Base-by-base conservation (phyloP, 2,888 invertebrate genomes). In the Orthosia cruda region DNA sequence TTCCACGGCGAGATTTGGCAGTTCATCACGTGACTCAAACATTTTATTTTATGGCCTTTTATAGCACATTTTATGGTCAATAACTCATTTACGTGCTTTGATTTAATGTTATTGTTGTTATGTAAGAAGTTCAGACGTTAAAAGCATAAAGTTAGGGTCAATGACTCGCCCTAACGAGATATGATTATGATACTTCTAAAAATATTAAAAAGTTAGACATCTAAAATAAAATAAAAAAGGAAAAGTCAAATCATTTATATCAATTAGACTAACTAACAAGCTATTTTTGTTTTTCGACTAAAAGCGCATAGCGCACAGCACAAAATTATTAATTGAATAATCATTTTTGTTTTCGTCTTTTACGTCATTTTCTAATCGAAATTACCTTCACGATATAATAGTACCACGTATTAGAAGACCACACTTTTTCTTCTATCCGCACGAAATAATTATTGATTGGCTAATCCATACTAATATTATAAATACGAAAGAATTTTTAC, bases 91-190 rank as follows among this genome's bases (percentile, higher is more conserved):
- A 74, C 81, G 81, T 81, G 81, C 15, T 65, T 54, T 65, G 70
- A 71, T 84, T 81, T 74, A 74, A 80, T 80, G 4, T 70, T 70
- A 54, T 71, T 64, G 50, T 67, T 64, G 67, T 80, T 84, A 80
- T 64, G 55, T 80, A 83, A 72, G 3, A 59, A 61, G 63, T 64
- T 83, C 0, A 65, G 12, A 65, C 57, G 32, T 66, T 47, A 12
- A 52, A 13, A 20, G 4, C 4, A 59, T 59, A 59, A 64, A 32
- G 23, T 55, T 47, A 18, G 57, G 71, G 71, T 63, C 63, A 83
- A 67, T 67, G 70, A 55, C 32, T 64, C 18, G 26, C 12, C 58
- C 16, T 54, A 47, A 32, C 52, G 18, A 64, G 74, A 63, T 67
- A 4, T 45, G 26, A 49, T 66, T 62, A 54, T 1, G 23, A 52